These are phyloP conservation scores for Choristoneura fumiferana DNA, from an alignment of 1,140 invertebrate genomes.

Conservation along the genomic window DNA sequence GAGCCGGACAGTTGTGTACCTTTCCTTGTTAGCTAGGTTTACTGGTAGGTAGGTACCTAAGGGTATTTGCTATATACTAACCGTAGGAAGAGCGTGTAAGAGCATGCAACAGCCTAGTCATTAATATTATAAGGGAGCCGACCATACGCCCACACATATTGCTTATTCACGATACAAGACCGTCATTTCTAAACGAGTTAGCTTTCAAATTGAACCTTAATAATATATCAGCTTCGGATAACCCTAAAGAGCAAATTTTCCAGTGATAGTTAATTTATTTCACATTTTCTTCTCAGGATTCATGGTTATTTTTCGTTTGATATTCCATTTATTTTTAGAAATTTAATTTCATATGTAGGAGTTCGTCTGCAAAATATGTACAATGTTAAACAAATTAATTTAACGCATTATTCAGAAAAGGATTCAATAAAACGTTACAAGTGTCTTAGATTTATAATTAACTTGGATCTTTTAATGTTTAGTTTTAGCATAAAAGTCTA, in stretches of 20 bases:
- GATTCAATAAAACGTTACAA: no score
- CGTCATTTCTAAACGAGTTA: slow-evolving; percentile 51
- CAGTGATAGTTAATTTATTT: not conserved
- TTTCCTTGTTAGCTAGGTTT: no score
- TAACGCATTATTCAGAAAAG: no score
- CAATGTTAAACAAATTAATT: no score
- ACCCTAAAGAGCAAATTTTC: not conserved
- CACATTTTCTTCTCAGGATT: not conserved
- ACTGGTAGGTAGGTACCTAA: no score
- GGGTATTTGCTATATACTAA: no score
- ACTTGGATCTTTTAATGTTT: no score
- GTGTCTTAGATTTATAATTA: no score
- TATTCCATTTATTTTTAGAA: not conserved
- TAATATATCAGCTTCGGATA: slow-evolving; percentile 42
- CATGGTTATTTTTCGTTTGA: not conserved
- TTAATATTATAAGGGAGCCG: slow-evolving; percentile 35
- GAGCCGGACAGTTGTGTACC: no score
- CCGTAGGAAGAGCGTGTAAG: no score
- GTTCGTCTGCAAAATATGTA: no score
- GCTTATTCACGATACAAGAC: slow-evolving; percentile 61
- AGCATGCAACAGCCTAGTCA: not conserved
- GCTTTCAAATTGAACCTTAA: slow-evolving; percentile 69
- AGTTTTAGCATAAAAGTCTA: not conserved
- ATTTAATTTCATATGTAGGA: no score
- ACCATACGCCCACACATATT: slow-evolving; percentile 43